phyloP scores from a whole-genome alignment of 2,888 invertebrate genomes.

The Oxystoma pomonae region DNA sequence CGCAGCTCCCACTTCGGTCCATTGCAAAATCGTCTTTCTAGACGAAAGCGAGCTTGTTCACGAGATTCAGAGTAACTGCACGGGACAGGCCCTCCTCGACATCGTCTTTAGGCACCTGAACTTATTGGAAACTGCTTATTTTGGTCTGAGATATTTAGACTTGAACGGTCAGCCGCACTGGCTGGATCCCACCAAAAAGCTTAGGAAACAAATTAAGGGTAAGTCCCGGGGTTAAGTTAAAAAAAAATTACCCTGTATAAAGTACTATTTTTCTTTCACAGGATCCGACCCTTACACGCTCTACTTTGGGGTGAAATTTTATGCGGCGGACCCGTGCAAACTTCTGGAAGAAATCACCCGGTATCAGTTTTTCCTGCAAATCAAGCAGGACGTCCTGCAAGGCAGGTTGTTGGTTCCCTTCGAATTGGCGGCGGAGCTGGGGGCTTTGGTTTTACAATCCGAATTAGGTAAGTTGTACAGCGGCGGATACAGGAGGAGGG shows the following conservation, averaged over 20 bases:
- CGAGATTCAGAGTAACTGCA: slow-evolving; percentile 85
- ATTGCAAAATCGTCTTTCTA: slow-evolving; percentile 80
- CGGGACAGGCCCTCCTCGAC: slow-evolving; percentile 87
- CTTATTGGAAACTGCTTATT: slow-evolving; percentile 93
- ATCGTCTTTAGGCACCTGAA: slow-evolving; percentile 91
- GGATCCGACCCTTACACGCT: slow-evolving; percentile 66
- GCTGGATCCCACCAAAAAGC: slow-evolving; percentile 87
- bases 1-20: slow-evolving; percentile 42
- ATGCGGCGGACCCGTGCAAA: slow-evolving; percentile 95
- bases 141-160: slow-evolving; percentile 90
- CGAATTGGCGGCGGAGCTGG: slow-evolving; percentile 87
- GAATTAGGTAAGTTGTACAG: slow-evolving; percentile 66
- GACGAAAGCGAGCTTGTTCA: slow-evolving; percentile 88
- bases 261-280: background rate
- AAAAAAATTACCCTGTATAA: too few species aligned
- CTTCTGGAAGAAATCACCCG: slow-evolving; percentile 94
- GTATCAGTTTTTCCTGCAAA: slow-evolving; percentile 95
- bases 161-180: slow-evolving; percentile 95
- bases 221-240: background rate
- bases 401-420: slow-evolving; percentile 88
- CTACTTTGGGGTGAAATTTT: slow-evolving; percentile 96
- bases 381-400: slow-evolving; percentile 94
- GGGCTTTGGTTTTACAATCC: slow-evolving; percentile 91
- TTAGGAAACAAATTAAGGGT: slow-evolving; percentile 78
- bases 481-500: too few species aligned